These are phyloP conservation scores for Enteromius treurensis DNA, from an alignment of 2,797 vertebrate species.

Conservation along the genomic window DNA sequence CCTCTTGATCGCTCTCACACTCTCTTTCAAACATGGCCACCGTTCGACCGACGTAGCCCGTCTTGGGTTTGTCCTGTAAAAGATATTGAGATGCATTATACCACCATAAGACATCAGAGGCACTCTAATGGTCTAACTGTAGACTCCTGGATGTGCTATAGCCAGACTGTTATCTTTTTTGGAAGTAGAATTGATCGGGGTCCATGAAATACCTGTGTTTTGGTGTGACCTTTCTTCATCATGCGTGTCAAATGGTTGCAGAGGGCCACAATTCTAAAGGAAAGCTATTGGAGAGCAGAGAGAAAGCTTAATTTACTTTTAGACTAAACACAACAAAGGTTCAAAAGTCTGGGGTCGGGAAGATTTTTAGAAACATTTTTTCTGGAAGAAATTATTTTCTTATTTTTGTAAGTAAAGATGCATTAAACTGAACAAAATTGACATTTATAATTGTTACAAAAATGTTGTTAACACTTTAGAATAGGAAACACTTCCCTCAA, in stretches of 20 bases:
- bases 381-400: too few species aligned
- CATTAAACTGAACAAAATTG: not conserved
- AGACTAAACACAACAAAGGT: not conserved
- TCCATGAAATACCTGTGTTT: constrained; percentile 75
- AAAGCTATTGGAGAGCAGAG: constrained; percentile 77
- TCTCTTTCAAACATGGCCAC: constrained; percentile 78
- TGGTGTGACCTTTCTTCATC: constrained; percentile 82
- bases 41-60: constrained; percentile 34
- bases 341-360: not conserved
- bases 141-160: not conserved
- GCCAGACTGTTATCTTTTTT: not conserved
- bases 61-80: constrained; percentile 48
- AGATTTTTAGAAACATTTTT: too few species aligned
- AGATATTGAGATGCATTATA: constrained; percentile 5
- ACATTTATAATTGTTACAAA: not conserved
- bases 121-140: not conserved
- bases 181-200: not conserved
- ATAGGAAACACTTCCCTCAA: too few species aligned
- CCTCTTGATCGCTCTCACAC: constrained; percentile 91
- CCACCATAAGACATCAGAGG: not conserved
- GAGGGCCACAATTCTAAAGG: constrained; percentile 88
- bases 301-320: not conserved
- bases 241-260: constrained; percentile 93
- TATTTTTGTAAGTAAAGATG: not conserved
- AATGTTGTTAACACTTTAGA: too few species aligned